Evolutionary conservation across 2,888 invertebrate genomes (phyloP).

Genomic region (Athripsodes cinereus): DNA sequence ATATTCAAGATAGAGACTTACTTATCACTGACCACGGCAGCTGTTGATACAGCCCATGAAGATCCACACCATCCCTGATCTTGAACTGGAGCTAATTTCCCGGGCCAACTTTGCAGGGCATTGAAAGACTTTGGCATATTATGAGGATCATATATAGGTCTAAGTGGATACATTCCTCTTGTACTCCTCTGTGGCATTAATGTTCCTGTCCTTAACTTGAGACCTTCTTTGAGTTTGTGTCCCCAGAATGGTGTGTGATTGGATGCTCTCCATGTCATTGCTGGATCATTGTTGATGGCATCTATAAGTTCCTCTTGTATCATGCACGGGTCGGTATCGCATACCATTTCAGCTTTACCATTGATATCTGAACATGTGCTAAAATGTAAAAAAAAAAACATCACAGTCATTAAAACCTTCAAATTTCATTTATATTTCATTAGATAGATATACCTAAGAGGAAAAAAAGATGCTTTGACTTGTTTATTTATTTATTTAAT

Average conservation of each 20-base stretch:
- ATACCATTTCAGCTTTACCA: conserved; percentile 48
- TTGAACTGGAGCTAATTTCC: conserved; percentile 60
- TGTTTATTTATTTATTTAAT: no score
- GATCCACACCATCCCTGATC: conserved; percentile 82
- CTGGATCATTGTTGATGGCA: conserved; percentile 54
- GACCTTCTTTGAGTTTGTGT: conserved; percentile 72
- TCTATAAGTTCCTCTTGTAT: conserved; percentile 64
- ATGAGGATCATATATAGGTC: conserved; percentile 52
- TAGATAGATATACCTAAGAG: no score
- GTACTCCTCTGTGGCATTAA: conserved; percentile 46
- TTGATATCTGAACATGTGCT: conserved; percentile 51
- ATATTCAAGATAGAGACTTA: conserved; percentile 31
- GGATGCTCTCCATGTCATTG: conserved; percentile 68
- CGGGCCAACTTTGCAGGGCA: conserved; percentile 67
- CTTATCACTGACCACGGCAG: conserved; percentile 74
- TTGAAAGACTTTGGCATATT: conserved; percentile 69
- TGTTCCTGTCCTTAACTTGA: conserved; percentile 63
- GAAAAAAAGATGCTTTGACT: no score
- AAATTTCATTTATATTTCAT: no score
- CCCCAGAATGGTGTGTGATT: conserved; percentile 85
- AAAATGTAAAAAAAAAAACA: not conserved
- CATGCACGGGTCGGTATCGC: conserved; percentile 69
- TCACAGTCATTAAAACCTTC: no score
- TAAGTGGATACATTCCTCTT: conserved; percentile 53
- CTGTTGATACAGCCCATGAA: conserved; percentile 90